A percentile compares a stretch with the other conserved stretches of the same genome.
Conservation (phyloP, 2,797 vertebrate species). For the Lacerta agilis region DNA sequence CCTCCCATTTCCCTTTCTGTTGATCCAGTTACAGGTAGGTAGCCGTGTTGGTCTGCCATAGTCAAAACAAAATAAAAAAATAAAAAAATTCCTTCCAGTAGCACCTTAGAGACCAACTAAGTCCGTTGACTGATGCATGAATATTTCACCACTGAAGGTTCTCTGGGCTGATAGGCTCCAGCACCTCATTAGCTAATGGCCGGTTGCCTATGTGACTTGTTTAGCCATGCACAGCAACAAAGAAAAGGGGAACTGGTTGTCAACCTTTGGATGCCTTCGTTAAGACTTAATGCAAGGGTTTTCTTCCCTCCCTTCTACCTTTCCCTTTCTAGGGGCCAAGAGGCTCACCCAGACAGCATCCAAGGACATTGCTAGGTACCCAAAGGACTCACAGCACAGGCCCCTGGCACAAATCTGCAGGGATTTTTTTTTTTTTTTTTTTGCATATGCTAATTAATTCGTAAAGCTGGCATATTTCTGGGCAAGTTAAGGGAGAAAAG, state of each 20-base stretch:
- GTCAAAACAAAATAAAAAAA: too few species aligned
- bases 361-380: too few species aligned
- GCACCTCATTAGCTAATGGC: neutral
- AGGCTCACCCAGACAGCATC: neutral
- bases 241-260: neutral
- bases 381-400: too few species aligned
- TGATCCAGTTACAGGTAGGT: too few species aligned
- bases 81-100: too few species aligned
- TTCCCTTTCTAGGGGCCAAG: neutral
- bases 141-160: slow-evolving; percentile 9
- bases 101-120: too few species aligned
- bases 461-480: too few species aligned
- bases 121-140: neutral
- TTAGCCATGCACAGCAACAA: neutral
- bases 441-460: too few species aligned
- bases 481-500: too few species aligned
- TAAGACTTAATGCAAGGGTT: neutral
- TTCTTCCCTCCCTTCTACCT: slow-evolving; percentile 10
- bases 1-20: neutral
- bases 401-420: too few species aligned
- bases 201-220: neutral
- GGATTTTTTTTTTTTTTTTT: too few species aligned
- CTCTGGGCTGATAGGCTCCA: rapidly evolving
- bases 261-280: neutral
- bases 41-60: too few species aligned